Percentiles rank a stretch among this genome's conserved stretches.
These are phyloP conservation scores for Mycalesis mineus DNA, from an alignment of 2,888 invertebrate species.

Conservation along the genomic window DNA sequence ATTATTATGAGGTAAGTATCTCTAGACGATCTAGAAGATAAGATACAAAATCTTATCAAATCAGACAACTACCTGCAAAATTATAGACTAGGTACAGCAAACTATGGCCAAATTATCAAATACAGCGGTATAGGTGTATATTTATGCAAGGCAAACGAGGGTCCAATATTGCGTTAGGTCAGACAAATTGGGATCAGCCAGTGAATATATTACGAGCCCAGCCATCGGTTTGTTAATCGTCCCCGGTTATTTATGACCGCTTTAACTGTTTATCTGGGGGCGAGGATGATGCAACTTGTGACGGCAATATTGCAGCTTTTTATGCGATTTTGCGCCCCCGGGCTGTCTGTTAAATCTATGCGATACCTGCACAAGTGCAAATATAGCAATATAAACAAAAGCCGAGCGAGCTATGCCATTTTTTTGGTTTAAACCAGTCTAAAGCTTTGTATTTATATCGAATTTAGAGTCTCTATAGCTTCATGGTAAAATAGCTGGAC, in stretches of 20 bases:
- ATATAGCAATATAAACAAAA: not conserved
- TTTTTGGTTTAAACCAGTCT: not conserved
- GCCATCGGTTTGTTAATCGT: conserved; percentile 75
- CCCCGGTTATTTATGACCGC: conserved; percentile 65
- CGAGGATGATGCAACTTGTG: conserved; percentile 26
- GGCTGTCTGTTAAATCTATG: not conserved
- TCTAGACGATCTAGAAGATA: too few relatives aligned
- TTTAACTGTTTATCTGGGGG: conserved; percentile 43
- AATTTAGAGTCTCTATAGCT: too few relatives aligned
- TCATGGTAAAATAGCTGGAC: too few relatives aligned
- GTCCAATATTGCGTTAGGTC: conserved; percentile 72
- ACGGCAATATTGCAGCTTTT: conserved; percentile 14
- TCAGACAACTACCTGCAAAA: not conserved
- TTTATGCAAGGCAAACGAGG: conserved; percentile 48
- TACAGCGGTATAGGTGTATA: conserved; percentile 20
- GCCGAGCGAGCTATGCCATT: not conserved
- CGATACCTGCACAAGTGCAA: not conserved
- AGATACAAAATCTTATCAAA: too few relatives aligned
- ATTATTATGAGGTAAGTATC: too few relatives aligned
- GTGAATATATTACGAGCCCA: conserved; percentile 74
- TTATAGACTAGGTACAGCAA: conserved; percentile 1
- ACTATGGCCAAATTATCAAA: conserved; percentile 21
- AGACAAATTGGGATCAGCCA: conserved; percentile 76
- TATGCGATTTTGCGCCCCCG: conserved; percentile 2
- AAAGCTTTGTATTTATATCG: too few relatives aligned